A percentile compares a stretch with the other conserved stretches of the same genome.
Conservation (phyloP, 2,113 vertebrate genomes). For the Bos javanicus region DNA sequence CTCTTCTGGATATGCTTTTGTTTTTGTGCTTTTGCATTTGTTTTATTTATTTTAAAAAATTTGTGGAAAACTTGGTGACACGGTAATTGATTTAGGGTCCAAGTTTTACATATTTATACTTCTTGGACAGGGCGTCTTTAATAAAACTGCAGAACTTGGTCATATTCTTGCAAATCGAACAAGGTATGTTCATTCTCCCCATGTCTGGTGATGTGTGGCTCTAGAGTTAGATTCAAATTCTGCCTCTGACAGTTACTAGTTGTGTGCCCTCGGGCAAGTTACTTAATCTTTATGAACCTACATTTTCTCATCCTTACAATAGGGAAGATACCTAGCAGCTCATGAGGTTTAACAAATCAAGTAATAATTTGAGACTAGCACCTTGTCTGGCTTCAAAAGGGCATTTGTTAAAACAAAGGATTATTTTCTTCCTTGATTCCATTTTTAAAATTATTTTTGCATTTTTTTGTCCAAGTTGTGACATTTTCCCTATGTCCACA, state of each 20-base stretch:
- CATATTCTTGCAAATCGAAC: not conserved
- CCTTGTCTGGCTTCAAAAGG: not conserved
- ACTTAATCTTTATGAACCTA: not conserved
- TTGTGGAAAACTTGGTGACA: not conserved
- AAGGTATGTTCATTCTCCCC: not conserved
- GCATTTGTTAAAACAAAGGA: not conserved
- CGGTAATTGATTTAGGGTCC: not conserved
- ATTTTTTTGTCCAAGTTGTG: not conserved
- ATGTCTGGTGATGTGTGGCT: not conserved
- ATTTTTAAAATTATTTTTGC: conserved; percentile 10
- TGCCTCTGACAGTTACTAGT: not conserved
- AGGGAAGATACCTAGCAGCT: not conserved
- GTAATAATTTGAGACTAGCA: not conserved
- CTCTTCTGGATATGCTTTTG: not conserved
- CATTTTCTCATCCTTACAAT: not conserved
- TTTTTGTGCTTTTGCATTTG: not conserved
- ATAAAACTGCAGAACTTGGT: not conserved
- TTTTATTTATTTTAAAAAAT: not conserved
- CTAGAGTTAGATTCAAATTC: not conserved
- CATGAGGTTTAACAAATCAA: not conserved
- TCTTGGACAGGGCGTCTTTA: not conserved
- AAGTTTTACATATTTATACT: not conserved
- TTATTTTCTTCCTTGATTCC: not conserved
- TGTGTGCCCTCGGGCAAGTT: not conserved
- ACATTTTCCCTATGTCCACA: not conserved